A percentile compares a stretch with the other conserved stretches of the same genome.
These are phyloP conservation scores for Dipodomys spectabilis DNA, from an alignment of 2,113 vertebrate species.

Conservation along the genomic window DNA sequence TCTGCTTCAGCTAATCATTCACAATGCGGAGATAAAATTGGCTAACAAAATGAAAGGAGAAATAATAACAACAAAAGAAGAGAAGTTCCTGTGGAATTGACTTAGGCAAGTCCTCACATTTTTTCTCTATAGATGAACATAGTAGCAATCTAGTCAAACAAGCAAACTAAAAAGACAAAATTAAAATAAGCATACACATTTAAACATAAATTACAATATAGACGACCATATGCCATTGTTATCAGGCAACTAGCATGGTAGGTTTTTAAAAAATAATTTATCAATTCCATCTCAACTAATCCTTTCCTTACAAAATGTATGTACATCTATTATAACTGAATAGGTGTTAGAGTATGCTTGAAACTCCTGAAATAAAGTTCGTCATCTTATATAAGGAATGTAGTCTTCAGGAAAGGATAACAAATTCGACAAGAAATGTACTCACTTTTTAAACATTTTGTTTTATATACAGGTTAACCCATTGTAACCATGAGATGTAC, in stretches of 20 bases:
- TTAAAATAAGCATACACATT: background rate
- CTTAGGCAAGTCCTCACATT: background rate
- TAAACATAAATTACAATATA: background rate
- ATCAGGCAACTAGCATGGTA: background rate
- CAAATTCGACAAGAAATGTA: too few relatives aligned
- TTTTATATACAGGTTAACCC: too few relatives aligned
- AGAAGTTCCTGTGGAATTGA: background rate
- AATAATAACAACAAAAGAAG: background rate
- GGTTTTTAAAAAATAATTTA: background rate
- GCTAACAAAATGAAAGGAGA: background rate
- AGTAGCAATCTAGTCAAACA: background rate
- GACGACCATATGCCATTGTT: background rate
- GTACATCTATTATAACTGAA: background rate
- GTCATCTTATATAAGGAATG: background rate
- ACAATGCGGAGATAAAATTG: background rate
- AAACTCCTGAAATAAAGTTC: background rate
- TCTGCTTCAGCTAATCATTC: background rate
- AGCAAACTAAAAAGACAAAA: slow-evolving; percentile 3
- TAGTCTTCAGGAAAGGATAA: background rate
- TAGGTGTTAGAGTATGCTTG: background rate
- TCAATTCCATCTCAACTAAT: background rate
- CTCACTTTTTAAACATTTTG: too few relatives aligned
- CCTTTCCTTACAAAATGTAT: slow-evolving; percentile 9
- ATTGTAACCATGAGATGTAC: too few relatives aligned
- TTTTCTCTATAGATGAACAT: background rate